Evolutionary conservation across 2,888 invertebrate species (phyloP).

Genomic region (Lepetodrilus schrolli): DNA sequence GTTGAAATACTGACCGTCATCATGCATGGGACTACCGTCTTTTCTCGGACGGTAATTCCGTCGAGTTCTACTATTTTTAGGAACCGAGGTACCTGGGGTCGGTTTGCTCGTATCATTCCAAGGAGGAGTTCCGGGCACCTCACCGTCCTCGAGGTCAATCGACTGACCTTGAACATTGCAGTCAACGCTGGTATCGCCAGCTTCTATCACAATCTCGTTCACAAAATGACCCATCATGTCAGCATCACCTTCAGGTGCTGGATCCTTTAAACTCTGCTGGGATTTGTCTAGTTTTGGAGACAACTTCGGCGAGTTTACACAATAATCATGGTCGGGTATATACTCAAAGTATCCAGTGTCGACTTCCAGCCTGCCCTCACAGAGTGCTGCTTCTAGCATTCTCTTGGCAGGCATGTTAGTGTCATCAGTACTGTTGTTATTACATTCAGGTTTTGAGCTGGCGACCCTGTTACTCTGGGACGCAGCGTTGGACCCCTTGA

Average conservation of each 20-base stretch:
- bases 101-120: not conserved
- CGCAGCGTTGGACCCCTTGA: not conserved
- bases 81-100: not conserved
- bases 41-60: constrained; percentile 43
- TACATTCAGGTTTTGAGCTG: not conserved
- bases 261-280: no score
- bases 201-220: constrained; percentile 15
- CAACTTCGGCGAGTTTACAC: constrained; percentile 57
- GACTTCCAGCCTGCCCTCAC: not conserved
- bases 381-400: not conserved
- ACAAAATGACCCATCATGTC: not conserved
- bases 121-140: constrained; percentile 37
- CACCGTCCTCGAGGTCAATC: constrained; percentile 48
- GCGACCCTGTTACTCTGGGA: not conserved
- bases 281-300: not conserved
- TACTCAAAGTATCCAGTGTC: not conserved
- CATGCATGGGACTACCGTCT: constrained; percentile 39
- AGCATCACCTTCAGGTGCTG: not conserved
- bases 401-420: not conserved
- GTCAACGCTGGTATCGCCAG: not conserved
- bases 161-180: not conserved
- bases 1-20: constrained; percentile 54
- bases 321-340: constrained; percentile 80
- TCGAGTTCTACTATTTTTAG: not conserved
- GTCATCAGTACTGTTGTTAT: not conserved